These are phyloP conservation scores for Diploscapter pachys DNA, from an alignment of 1,140 invertebrate species.

Conservation along the genomic window DNA sequence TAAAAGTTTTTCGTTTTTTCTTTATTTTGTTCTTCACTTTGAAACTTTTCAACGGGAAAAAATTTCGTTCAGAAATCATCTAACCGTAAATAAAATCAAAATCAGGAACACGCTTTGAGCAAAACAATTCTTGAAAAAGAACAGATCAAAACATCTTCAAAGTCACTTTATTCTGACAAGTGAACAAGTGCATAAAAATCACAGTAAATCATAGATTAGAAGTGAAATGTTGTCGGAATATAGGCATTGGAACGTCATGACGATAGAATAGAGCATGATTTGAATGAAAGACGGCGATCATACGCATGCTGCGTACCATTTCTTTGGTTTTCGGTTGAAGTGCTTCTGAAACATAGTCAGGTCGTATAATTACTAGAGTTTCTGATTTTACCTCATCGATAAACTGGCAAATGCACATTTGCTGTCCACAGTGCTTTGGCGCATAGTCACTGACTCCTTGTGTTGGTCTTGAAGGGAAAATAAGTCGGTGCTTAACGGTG, in stretches of 20 bases:
- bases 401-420: conserved; percentile 30
- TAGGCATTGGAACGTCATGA: no score
- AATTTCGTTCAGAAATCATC: neutral
- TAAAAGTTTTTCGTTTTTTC: no score
- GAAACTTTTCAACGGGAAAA: no score
- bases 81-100: neutral
- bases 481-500: conserved; percentile 21
- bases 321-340: conserved; percentile 27
- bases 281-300: neutral
- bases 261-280: no score
- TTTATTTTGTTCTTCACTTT: no score
- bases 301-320: conserved; percentile 31
- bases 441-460: conserved; percentile 23
- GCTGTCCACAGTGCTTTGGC: conserved; percentile 26
- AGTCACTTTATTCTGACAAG: no score
- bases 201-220: no score
- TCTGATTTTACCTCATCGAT: conserved; percentile 23
- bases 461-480: conserved; percentile 28
- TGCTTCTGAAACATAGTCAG: conserved; percentile 15
- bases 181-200: no score
- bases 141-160: no score
- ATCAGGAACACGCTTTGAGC: neutral
- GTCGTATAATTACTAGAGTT: neutral
- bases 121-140: neutral
- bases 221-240: no score